These are phyloP conservation scores for Steinernema hermaphroditum DNA, from an alignment of 2,888 invertebrate genomes.

Conservation along the genomic window DNA sequence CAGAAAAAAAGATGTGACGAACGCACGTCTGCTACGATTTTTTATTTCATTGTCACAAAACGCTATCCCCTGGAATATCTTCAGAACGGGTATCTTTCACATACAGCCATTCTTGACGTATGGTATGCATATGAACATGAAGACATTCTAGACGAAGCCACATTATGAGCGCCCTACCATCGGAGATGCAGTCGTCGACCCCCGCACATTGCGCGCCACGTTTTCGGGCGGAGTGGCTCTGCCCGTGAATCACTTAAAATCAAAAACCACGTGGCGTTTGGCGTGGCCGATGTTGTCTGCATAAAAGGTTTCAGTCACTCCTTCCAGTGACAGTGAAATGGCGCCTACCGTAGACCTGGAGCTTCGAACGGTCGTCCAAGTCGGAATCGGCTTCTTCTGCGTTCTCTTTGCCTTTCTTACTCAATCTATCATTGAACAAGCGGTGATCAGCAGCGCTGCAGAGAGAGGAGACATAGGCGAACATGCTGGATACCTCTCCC, in stretches of 20 bases:
- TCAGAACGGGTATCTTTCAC: too few species aligned
- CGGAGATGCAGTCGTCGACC: too few species aligned
- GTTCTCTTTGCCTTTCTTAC: conserved; percentile 97
- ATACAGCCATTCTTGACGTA: too few species aligned
- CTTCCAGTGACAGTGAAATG: background rate
- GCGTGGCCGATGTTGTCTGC: background rate
- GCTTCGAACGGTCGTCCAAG: conserved; percentile 78
- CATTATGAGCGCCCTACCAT: too few species aligned
- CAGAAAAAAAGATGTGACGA: too few species aligned
- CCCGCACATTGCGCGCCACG: too few species aligned
- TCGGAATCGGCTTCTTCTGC: conserved; percentile 92
- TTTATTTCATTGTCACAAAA: too few species aligned
- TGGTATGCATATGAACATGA: too few species aligned
- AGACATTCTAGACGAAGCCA: too few species aligned
- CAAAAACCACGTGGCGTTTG: background rate
- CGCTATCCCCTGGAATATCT: too few species aligned
- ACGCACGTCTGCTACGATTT: too few species aligned
- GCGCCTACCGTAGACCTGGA: background rate
- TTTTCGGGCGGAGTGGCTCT: too few species aligned
- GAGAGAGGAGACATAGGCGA: conserved; percentile 42
- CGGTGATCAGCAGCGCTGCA: conserved; percentile 74
- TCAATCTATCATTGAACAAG: conserved; percentile 81
- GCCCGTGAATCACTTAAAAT: background rate
- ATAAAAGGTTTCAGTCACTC: background rate
- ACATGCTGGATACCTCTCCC: conserved; percentile 70